Base-by-base conservation (phyloP, 2,113 vertebrate species). In the Lamprologus callipterus region DNA sequence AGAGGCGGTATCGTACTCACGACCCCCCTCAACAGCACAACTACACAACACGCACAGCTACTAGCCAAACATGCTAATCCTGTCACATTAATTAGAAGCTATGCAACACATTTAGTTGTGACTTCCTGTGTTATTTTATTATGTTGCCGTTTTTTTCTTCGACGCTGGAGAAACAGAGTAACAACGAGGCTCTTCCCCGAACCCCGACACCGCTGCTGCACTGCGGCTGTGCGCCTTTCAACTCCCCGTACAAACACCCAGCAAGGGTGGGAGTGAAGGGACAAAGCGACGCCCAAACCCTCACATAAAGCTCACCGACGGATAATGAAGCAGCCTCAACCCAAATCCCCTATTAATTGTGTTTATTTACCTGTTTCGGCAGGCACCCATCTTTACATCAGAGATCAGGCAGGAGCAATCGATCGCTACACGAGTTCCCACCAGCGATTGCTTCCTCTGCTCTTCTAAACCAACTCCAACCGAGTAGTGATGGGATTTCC, bases 321-420 rank as follows among this genome's bases (percentile, higher is more conserved):
- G 54, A 26, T 8, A 82, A 37, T 3, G 33, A 9, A 4, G 12
- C 21, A 40, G 40, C 68, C 79, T 54, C 84, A 37, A 31, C 42
- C n/a, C 49, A 65, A 88, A 49, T 14, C 2, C 51, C 2, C 33
- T 16, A 65, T 65, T 86, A 91, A 94, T 93, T 90, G 83, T 87
- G 91, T 95, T 95, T 95, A 95, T 95, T 95, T 96, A 95, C 95
- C 95, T 92, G 83, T 92, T 92, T 94, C 92, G 88, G 83, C 91
- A 93, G 93, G 94, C 94, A 92, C 94, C 96, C 95, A 96, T 96
- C 93, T 96, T 96, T 94, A 91, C 91, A 86, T 90, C 94, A 91
- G 81, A 84, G 83, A 57, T 85, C 96, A 97, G 96, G 87, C 96
- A 91, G 88, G 16, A 95, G 78, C 89, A 97, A 96, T 96, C 96